These are phyloP conservation scores for Sardinella longiceps DNA, from an alignment of 2,797 vertebrate species.

Conservation along the genomic window DNA sequence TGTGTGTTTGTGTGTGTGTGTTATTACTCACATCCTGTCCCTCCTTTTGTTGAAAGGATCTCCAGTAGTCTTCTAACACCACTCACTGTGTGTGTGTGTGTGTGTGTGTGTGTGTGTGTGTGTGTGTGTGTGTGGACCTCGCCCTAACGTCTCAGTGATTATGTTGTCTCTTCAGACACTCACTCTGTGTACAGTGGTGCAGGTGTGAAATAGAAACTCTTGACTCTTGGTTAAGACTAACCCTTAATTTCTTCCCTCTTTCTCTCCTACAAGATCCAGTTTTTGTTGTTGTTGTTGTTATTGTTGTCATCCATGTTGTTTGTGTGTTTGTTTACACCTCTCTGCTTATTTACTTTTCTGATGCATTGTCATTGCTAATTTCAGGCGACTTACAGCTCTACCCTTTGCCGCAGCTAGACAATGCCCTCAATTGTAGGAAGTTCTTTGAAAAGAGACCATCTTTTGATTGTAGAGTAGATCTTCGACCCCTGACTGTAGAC, in stretches of 20 bases:
- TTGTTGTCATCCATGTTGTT: not conserved
- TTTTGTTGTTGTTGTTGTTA: no score
- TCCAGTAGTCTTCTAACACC: not conserved
- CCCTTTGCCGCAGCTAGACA: no score
- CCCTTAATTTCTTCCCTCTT: not conserved
- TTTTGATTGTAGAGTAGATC: not conserved
- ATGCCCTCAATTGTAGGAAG: no score
- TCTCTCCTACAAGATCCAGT: slow-evolving; percentile 21
- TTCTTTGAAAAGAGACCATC: no score
- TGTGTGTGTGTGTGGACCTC: not conserved
- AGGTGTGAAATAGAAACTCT: not conserved
- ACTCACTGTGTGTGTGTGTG: not conserved
- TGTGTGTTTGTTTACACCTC: not conserved
- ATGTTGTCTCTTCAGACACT: not conserved
- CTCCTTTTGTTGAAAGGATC: not conserved
- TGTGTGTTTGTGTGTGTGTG: no score
- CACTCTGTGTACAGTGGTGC: not conserved
- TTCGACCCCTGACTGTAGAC: not conserved
- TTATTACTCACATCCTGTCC: not conserved
- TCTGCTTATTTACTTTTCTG: not conserved
- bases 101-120: not conserved
- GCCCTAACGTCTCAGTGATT: not conserved
- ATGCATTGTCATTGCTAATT: not conserved
- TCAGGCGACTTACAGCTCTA: not conserved
- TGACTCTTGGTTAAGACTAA: slow-evolving; percentile 2